Percentiles rank a stretch among this genome's conserved stretches.
These are phyloP conservation scores for Trissoscelio sp. DNA, from an alignment of 2,888 invertebrate species.

Conservation along the genomic window DNA sequence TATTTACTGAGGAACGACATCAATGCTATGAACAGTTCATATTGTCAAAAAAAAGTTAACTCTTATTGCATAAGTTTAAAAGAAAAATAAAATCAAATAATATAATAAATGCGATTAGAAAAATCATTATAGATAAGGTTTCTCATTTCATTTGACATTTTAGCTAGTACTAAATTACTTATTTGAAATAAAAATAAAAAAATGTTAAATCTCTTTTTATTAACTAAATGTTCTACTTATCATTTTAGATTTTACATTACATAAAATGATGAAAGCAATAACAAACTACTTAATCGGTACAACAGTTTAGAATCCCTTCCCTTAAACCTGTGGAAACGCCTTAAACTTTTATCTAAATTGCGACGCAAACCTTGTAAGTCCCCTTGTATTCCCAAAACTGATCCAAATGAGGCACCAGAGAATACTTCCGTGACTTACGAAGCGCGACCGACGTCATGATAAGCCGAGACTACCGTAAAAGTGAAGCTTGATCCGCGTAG, in stretches of 20 bases:
- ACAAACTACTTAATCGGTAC: too few species aligned
- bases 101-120: too few species aligned
- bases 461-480: slow-evolving; percentile 32
- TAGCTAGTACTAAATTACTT: not conserved
- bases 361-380: slow-evolving; percentile 75
- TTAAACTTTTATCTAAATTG: not conserved
- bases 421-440: slow-evolving; percentile 76
- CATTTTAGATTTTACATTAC: too few species aligned
- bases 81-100: too few species aligned
- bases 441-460: slow-evolving; percentile 68
- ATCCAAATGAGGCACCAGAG: slow-evolving; percentile 77
- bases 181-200: not conserved
- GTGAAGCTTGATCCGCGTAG: not conserved
- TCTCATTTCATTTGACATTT: too few species aligned
- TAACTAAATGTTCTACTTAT: not conserved
- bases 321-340: too few species aligned
- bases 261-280: too few species aligned
- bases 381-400: slow-evolving; percentile 77
- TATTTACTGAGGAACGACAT: too few species aligned
- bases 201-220: not conserved
- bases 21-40: too few species aligned
- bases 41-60: too few species aligned
- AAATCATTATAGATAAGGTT: not conserved
- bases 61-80: too few species aligned
- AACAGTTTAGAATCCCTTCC: too few species aligned